Base-by-base conservation (phyloP, 2,797 vertebrate species). In the Coregonus suidteri region DNA sequence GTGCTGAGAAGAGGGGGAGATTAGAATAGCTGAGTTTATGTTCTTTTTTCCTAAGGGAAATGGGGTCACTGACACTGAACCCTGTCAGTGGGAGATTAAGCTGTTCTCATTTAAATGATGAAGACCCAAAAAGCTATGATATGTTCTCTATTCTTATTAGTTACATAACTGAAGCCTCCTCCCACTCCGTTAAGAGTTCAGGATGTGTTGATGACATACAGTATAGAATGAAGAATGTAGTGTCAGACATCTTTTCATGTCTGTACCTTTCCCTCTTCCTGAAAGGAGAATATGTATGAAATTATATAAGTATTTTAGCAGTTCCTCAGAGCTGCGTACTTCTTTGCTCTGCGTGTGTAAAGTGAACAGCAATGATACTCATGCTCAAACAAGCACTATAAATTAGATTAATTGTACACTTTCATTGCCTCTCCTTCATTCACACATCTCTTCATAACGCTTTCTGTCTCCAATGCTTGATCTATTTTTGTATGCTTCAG, bases 51-150 rank as follows among this genome's bases (percentile, higher is more conserved):
- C 34, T 71, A 73, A 31, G 30, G 66, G 47, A 85, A 85, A 83
- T 56, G 75, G 52, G 75, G 79, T 72, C 47, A 67, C 81, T 74
- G 66, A 78, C 67, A 68, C 53, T 78, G 47, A 74, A 54, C 71
- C 41, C 75, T 78, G 69, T 53, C 76, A 74, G 75, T 14, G 31
- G 56, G 25, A 76, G 79, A 79, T 85, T 74, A 83, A 81, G 59
- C 73, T 66, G 59, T 64, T 76, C 69, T 65, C 75, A 69, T 83
- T 81, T 83, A 62, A 75, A 78, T 72, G 67, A 78, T 74, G 77
- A 81, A 79, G 59, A 53, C 73, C 54, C 18, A 67, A 75, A 72
- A 79, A 75, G 69, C 70, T 80, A 30, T 47, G 30, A 77, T 83
- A 25, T 76, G 77, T 73, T 20, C 35, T 85, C 62, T 77, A 72